Evolutionary conservation across 2,113 vertebrate genomes (phyloP), one percentile per base, ranked within the genome.

Genomic region (Rhinopithecus roxellana): DNA sequence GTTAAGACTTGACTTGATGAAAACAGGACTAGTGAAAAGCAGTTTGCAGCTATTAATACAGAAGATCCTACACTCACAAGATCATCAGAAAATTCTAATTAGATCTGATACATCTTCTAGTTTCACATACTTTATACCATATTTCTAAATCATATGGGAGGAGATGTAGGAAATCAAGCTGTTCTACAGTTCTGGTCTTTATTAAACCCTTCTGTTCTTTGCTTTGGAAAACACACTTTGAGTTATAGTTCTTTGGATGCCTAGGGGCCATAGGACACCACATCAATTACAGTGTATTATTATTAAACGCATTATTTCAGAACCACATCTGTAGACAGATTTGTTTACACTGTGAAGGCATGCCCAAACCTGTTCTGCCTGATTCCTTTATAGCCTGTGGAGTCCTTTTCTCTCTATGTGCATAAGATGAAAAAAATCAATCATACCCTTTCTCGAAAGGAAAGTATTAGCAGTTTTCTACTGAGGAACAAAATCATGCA

Each of bases 261-360:
- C 88, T 50, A 27, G 52, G 55, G 69, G 86, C 78, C 79, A 91
- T 27, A 89, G 69, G 82, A 79, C 55, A 95, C 79, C 89, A 74
- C 55, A 93, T 94, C 77, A 89, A 92, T 93, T 93, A 86, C 27
- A 89, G 67, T 20, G 35, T 52, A 81, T 38, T 67, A 85, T 95
- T 97, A 97, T 86, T 96, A 94, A 96, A 89, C 27, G 79, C 82
- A 74, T 94, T 97, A 88, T 89, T 97, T 93, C 77, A 52, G 57
- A 97, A 86, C 69, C 83, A 89, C 79, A 93, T 95, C 75, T 91
- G 90, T 52, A 86, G 87, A 38, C 61, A 89, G 87, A 89, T 93
- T 48, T 97, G 90, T 93, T 98, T 94, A 92, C 45, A 93, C 55
- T 79, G 30, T 13, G 81, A 82, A 74, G 48, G 79, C 78, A 77